These are phyloP conservation scores for Lepidurus packardi DNA, from an alignment of 1,140 invertebrate species.

Conservation along the genomic window DNA sequence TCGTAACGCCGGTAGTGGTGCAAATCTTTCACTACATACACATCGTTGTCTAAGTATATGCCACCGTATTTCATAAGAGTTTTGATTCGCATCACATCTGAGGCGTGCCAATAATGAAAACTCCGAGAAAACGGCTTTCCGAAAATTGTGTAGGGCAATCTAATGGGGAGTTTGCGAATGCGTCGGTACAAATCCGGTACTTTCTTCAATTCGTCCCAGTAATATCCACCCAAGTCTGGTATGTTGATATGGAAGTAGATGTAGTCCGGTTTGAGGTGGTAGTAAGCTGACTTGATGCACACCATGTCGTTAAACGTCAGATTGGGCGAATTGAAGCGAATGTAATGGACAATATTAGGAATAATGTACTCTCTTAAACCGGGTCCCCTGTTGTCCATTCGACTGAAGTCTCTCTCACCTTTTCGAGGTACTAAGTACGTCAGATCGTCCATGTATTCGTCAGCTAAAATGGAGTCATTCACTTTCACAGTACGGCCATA, in stretches of 20 bases:
- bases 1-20: slow-evolving; percentile 41
- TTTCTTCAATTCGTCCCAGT: slow-evolving; percentile 31
- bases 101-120: slow-evolving; percentile 39
- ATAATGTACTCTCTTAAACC: slow-evolving; percentile 24
- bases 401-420: background rate
- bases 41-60: slow-evolving; percentile 43
- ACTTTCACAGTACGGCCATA: background rate
- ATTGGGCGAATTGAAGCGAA: slow-evolving; percentile 27
- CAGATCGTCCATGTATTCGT: background rate
- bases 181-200: slow-evolving; percentile 2
- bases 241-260: slow-evolving; percentile 34
- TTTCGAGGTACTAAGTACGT: background rate
- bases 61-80: slow-evolving; percentile 42
- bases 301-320: slow-evolving; percentile 32
- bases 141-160: slow-evolving; percentile 31
- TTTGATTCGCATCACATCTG: slow-evolving; percentile 41
- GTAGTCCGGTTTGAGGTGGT: slow-evolving; percentile 32
- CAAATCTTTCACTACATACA: slow-evolving; percentile 41
- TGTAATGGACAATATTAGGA: slow-evolving; percentile 35
- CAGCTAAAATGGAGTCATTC: background rate
- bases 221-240: slow-evolving; percentile 28
- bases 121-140: slow-evolving; percentile 24
- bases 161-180: slow-evolving; percentile 14
- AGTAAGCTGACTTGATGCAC: slow-evolving; percentile 27
- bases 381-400: slow-evolving; percentile 34